Base-by-base conservation (phyloP, 1,140 invertebrate species). In the Drosophila mayri region DNA sequence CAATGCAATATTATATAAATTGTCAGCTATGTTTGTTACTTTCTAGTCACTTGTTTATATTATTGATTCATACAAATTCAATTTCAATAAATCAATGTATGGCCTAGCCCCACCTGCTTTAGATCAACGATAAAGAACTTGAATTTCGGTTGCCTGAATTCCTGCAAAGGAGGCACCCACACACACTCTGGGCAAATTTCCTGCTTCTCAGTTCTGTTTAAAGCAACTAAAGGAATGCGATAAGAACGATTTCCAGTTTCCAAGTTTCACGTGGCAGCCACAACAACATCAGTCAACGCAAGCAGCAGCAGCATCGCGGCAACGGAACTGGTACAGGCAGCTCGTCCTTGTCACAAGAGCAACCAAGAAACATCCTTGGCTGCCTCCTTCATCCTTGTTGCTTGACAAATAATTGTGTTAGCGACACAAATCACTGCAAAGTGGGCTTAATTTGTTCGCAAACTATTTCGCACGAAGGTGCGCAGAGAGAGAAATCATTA, bases 371-470 rank as follows among this genome's bases (percentile, higher is more conserved):
- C 35, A 25, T 52, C 38, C 43, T 40, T 44, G 37, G 37, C 22
- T 20, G 55, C 47, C 58, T 28, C 43, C 44, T 67, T 52, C 66
- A 44, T 73, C 41, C 57, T 67, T 64, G 47, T 61, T 52, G 70
- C 64, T 60, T 76, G 73, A 72, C 81, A 81, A 85, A 85, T 85
- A 85, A 85, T 85, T 85, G 81, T 81, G 81, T 85, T 85, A 85
- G 81, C 81, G 64, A 73, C 81, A 85, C 81, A 85, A 85, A 85
- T 85, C 81, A 85, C 81, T 81, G 81, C 81, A 85, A 85, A 85
- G 81, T 85, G 81, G 77, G 67, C 77, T 85, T 85, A 85, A 85
- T 85, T 85, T 85, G 81, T 85, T 85, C 77, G 73, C 73, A 81
- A 85, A 85, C 81, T 85, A 81, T 81, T 85, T 84, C 38, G 67